phyloP scores from a whole-genome alignment of 2,113 vertebrate species.

The Poeciliopsis retropinna region DNA sequence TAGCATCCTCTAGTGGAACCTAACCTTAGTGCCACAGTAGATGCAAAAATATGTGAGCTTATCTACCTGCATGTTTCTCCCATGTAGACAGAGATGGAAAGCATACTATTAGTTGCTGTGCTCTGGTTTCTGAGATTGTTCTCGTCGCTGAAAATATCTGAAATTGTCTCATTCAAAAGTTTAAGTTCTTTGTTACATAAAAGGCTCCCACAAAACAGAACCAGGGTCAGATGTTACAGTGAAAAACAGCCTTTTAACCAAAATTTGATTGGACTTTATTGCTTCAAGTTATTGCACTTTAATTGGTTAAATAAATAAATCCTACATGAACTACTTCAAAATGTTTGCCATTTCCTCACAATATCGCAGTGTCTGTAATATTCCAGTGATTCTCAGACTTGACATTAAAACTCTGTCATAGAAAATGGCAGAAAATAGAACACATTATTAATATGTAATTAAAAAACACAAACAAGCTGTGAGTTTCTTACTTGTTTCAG shows the following conservation, averaged over 20 bases:
- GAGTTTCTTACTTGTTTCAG: not conserved
- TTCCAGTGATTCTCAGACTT: not conserved
- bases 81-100: no score
- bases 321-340: not conserved
- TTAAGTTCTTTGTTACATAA: no score
- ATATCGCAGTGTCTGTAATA: not conserved
- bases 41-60: not conserved
- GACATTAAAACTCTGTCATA: not conserved
- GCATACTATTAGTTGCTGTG: no score
- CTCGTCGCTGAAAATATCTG: no score
- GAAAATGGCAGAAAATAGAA: not conserved
- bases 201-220: no score
- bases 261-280: no score
- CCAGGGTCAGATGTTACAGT: no score
- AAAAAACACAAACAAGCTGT: not conserved
- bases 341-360: not conserved
- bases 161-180: no score
- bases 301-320: not conserved
- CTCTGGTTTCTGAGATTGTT: no score
- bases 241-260: no score
- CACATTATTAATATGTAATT: not conserved
- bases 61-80: not conserved
- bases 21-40: not conserved
- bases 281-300: no score
- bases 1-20: constrained; percentile 51